Percentiles rank a stretch among this genome's conserved stretches.
Evolutionary conservation across 53 echinoderm and acorn worm genomes (phyloP).

Genomic region (Holothuria leucospilota): DNA sequence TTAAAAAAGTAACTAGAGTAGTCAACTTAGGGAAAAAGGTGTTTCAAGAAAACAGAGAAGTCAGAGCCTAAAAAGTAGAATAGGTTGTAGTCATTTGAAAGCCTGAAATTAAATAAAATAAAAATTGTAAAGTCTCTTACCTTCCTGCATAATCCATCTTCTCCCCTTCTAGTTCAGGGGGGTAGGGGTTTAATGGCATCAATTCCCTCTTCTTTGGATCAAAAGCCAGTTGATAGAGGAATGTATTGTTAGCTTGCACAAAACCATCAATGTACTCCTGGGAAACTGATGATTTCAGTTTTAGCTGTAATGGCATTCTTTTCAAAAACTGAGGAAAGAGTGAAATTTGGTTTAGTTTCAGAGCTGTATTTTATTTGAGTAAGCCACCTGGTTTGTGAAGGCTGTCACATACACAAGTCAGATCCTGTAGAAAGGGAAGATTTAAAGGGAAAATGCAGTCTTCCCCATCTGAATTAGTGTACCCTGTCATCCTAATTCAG

Average conservation of each 20-base stretch:
- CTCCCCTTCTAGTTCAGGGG: slow-evolving; percentile 68
- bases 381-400: no score
- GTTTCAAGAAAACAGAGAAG: no score
- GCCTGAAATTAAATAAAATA: no score
- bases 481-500: no score
- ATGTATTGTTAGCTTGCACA: slow-evolving; percentile 88
- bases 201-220: slow-evolving; percentile 79
- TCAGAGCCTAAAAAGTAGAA: no score
- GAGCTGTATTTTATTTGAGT: slow-evolving; percentile 76
- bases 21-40: no score
- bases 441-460: no score
- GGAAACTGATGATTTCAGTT: slow-evolving; percentile 78
- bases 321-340: slow-evolving; percentile 71
- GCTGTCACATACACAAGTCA: no score
- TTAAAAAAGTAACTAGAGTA: no score
- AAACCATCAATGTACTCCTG: slow-evolving; percentile 91
- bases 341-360: slow-evolving; percentile 9
- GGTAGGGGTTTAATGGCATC: slow-evolving; percentile 83
- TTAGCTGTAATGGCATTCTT: slow-evolving; percentile 72
- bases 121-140: slow-evolving; percentile 44
- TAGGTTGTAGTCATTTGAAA: no score
- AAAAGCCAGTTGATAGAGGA: slow-evolving; percentile 94
- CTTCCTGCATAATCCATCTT: slow-evolving; percentile 81
- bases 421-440: no score
- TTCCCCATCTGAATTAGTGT: no score